Evolutionary conservation across 2,797 vertebrate genomes (phyloP), one percentile per base, ranked within the genome.

Genomic region (Arremon brunneinucha): DNA sequence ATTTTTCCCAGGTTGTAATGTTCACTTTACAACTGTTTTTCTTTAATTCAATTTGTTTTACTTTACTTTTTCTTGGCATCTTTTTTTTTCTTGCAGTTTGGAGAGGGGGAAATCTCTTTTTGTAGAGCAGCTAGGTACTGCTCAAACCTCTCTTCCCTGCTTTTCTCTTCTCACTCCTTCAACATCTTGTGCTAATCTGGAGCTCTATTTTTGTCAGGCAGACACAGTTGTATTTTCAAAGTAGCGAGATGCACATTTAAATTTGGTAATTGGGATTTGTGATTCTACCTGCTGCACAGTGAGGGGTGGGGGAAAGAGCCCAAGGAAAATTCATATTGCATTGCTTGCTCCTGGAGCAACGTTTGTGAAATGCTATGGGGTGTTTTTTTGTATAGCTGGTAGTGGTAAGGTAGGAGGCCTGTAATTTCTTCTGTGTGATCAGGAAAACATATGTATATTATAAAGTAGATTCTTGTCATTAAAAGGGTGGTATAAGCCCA

Each of bases 21-120:
- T 93, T 95, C 94, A 13, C 72, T 97, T 97, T 96, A 96, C 86
- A 95, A 96, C 94, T 94, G 94, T 97, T 97, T 96, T 96, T 94
- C 94, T 97, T 96, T 97, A 96, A 96, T 97, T 96, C 94, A 90
- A 75, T 96, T 94, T 97, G 95, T 95, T 95, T 97, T 95, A 93
- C 91, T 95, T 96, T 82, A 64, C 85, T 96, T 96, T 94, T 96
- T 87, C 94, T 97, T 96, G 90, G 93, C 83, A 68, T 97, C 70
- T 35, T 63, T 74, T 92, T 76, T 76, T 81, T 93, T 84, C 72
- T 91, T 74, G 35, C 79, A 70, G 37, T 91, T 91, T 37, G 41
- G 46, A 82, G 46, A 60, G 41, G 34, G 60, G 59, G 30, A 72
- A 44, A 34, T 84, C n/a, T 95, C 56, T 74, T 56, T n/a, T 18